Evolutionary conservation across 2,888 invertebrate species (phyloP), one percentile per base, ranked within the genome.

Genomic region (Magallana nippona): DNA sequence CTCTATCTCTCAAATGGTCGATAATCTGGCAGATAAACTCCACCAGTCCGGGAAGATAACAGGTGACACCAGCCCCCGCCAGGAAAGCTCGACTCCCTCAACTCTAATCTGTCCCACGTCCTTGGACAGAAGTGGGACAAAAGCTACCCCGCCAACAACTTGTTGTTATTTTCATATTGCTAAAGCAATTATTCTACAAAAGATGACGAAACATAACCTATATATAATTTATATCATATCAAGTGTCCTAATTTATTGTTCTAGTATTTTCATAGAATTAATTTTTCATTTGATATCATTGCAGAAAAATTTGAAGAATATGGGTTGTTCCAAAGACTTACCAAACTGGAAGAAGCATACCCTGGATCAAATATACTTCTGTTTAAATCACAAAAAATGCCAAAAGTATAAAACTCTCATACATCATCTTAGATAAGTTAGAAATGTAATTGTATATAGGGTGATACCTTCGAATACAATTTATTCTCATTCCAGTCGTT

Each of bases 311-410:
- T 92, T 87, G 86, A 89, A 82, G 93, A 93, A 19, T 89, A 84
- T 82, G 93, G 91, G 0, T 86, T 93, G 79, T 92, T 90, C 82
- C 89, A 93, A 80, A 86, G 93, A 82, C 89, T 94, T 44, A 92
- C 92, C 10, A 90, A 87, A 84, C 86, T 93, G 55, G 93, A 93
- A 79, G 89, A 92, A 71, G 93, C 93, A n/a, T 92, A 92, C 82
- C 89, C 91, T 10, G 93, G 93, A 57, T 91, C 94, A 22, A 91
- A 90, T 83, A 90, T 93, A 78, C 83, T 93, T n/a, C 85, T 93
- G 78, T 93, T 93, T 85, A 93, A 93, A 86, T 88, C 89, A 57
- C 92, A 92, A 78, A 91, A 91, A 71, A 88, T 93, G 85, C 91
- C 92, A 56, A 86, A 91, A 89, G 93, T 92, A 87, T 22, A 27